A percentile compares a stretch with the other conserved stretches of the same genome.
Conservation (phyloP, 1,140 invertebrate genomes). For the Helicorthomorpha holstii region DNA sequence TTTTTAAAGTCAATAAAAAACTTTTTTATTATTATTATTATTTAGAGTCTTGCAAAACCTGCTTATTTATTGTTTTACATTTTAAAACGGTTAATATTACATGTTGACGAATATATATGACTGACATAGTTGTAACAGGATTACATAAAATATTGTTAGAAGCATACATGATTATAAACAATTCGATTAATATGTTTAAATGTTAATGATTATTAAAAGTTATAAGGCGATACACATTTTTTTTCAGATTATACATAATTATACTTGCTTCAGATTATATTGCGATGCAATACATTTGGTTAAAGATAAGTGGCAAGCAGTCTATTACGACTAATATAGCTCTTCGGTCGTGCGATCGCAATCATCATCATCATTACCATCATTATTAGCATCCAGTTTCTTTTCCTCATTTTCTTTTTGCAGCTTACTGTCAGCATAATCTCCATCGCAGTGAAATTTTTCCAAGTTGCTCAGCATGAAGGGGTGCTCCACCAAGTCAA, state of each 20-base stretch:
- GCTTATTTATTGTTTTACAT: not conserved
- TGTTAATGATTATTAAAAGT: not conserved
- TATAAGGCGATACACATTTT: not conserved
- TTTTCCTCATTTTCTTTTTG: not conserved
- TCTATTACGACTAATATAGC: not conserved
- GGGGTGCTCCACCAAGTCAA: not conserved
- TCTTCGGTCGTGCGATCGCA: not conserved
- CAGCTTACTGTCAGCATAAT: not conserved
- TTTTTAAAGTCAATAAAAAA: not conserved
- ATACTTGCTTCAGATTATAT: not conserved
- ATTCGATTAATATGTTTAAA: not conserved
- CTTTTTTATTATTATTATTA: not conserved
- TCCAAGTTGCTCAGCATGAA: not conserved
- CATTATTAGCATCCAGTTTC: not conserved
- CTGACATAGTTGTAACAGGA: not conserved
- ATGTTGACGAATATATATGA: not conserved
- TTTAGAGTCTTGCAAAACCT: not conserved
- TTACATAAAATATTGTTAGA: not conserved
- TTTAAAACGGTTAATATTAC: not conserved
- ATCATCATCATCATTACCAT: not conserved
- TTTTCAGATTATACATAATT: not conserved
- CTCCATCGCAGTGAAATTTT: not conserved
- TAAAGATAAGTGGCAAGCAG: not conserved
- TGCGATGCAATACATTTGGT: not conserved
- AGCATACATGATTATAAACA: not conserved